A percentile compares a stretch with the other conserved stretches of the same genome.
Conservation (phyloP, 2,113 vertebrate species). For the Leptosomus discolor region DNA sequence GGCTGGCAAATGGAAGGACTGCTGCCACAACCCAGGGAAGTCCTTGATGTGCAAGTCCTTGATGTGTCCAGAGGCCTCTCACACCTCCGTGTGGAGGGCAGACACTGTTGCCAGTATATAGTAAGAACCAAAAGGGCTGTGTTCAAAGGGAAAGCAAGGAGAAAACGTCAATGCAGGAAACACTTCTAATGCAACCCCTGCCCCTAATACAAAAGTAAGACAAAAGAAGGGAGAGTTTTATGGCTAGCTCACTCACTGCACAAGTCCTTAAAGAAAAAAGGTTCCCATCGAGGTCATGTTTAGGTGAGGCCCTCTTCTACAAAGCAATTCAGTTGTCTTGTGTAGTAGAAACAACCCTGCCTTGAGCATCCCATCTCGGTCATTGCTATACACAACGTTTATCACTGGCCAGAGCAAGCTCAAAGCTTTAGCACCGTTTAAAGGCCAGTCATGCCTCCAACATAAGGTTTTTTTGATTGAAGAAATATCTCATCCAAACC, state of each 20-base stretch:
- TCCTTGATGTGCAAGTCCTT: background rate
- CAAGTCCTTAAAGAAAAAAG: background rate
- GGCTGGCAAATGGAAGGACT: background rate
- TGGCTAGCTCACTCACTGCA: background rate
- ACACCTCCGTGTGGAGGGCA: background rate
- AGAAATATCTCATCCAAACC: background rate
- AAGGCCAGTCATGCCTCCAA: background rate
- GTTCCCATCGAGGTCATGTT: background rate
- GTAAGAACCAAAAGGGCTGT: background rate
- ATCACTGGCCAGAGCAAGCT: background rate
- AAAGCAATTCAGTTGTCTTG: background rate
- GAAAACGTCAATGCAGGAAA: background rate
- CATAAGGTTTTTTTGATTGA: accelerated
- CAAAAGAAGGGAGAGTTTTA: background rate
- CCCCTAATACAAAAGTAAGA: background rate
- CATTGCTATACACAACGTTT: background rate
- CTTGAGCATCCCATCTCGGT: background rate
- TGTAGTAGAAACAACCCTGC: background rate
- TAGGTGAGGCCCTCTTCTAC: background rate
- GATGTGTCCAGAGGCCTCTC: background rate
- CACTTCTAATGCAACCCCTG: accelerated
- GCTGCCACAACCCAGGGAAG: background rate
- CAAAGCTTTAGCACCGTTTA: background rate
- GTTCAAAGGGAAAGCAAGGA: background rate
- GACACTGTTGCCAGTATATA: background rate